Base-by-base conservation (phyloP, 1,140 invertebrate genomes). In the Trichoplusia ni region DNA sequence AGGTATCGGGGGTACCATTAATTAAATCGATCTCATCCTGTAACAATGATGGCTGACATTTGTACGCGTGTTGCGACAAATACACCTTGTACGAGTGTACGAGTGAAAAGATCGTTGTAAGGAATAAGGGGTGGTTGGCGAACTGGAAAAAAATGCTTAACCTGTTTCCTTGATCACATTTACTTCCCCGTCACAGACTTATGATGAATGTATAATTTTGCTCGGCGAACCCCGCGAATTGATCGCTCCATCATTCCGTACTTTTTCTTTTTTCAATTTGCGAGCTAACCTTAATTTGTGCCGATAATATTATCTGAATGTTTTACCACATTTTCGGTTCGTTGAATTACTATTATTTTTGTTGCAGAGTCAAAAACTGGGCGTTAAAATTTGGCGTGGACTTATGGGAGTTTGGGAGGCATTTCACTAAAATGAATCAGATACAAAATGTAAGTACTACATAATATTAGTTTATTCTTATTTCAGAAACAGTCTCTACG, bases 361-460 rank as follows among this genome's bases (percentile, higher is more conserved):
- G 77, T 95, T 95, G 63, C 92, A 97, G 96, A 92, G 95, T 97
- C 58, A 95, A 96, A 88, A 97, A 97, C 86, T 97, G 96, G 96
- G 96, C 96, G 25, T 87, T 97, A 61, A 96, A 96, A 90, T 97
- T 97, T 81, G 96, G 96, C 66, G 95, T 96, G 42, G 95, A 96
- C 86, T 89, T 97, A 44, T 97, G 96, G 95, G 95, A 97, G 88
- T 97, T 96, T 76, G 96, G 96, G 33, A 92, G 94, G 81, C 94
- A 96, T 82, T 95, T 95, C 79, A 97, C 96, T 19, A 96, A 96
- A 92, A 96, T 96, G 94, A 94, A 94, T 75, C 95, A 96, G 84
- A 95, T 97, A 84, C 94, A 96, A 92, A 94, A 93, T 90, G 96
- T 97, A 92, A 95, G 94, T 92, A 86, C 60, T 16, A 54, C 8